phyloP scores from a whole-genome alignment of 2,888 invertebrate genomes.

The Papilio gigon region DNA sequence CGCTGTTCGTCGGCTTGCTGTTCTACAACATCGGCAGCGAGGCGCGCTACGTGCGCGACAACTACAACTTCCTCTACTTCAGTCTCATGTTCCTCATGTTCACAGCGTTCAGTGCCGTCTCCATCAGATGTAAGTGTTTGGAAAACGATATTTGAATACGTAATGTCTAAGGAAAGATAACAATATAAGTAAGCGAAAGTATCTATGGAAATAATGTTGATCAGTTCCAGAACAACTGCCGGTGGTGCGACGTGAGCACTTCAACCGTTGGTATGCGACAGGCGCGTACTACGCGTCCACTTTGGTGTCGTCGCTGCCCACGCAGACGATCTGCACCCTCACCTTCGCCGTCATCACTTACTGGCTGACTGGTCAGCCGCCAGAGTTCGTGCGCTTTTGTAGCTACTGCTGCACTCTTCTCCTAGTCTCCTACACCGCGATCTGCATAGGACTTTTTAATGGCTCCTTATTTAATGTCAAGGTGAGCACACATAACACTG shows the following conservation, averaged over 20 bases:
- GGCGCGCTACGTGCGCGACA: constrained; percentile 91
- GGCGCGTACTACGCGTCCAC: constrained; percentile 91
- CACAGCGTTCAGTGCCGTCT: constrained; percentile 94
- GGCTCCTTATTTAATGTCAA: constrained; percentile 91
- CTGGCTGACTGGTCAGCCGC: constrained; percentile 92
- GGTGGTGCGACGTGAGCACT: constrained; percentile 90
- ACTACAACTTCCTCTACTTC: constrained; percentile 94
- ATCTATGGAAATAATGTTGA: constrained; percentile 2
- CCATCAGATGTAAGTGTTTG: constrained; percentile 91
- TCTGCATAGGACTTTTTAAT: constrained; percentile 92
- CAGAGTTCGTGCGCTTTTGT: constrained; percentile 87
- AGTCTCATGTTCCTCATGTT: constrained; percentile 97
- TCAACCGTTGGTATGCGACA: constrained; percentile 95
- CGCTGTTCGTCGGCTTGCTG: constrained; percentile 90
- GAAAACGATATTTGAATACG: background rate
- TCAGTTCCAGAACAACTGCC: constrained; percentile 92
- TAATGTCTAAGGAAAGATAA: no score
- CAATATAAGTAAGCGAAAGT: no score
- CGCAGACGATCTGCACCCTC: constrained; percentile 89
- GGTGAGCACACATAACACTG: constrained; percentile 74
- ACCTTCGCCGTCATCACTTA: constrained; percentile 91
- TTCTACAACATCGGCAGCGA: constrained; percentile 94
- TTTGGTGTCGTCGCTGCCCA: constrained; percentile 90
- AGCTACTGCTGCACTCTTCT: constrained; percentile 88
- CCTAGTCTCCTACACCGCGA: constrained; percentile 91